Evolutionary conservation across 64 coral and sea anemone species (phyloP), one percentile per base, ranked within the genome.

Genomic region (Actinia equina): DNA sequence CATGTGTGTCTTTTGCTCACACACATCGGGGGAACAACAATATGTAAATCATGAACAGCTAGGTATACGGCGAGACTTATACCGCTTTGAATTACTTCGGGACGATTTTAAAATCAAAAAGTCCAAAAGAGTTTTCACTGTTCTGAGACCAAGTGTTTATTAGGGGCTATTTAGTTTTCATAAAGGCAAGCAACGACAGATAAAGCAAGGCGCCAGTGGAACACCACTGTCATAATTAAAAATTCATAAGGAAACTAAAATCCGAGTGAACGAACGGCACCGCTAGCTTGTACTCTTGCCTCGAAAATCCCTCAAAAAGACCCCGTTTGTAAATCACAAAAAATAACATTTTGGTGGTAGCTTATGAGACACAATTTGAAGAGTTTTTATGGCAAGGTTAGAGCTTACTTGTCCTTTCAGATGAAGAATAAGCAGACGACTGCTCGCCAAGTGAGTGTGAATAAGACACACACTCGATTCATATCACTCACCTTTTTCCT

Each of bases 391-490:
- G 69, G 23, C 69, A 74, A 74, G 27, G 25, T 30, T 74, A 30
- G 55, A 12, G 55, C 55, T 57, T 12, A 57, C 46, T 49, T 7
- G 63, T 22, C 19, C 8, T 69, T 69, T 69, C 8, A 30, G 69
- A 74, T 74, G 25, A 74, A 74, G 69, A 74, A 74, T 65, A 65
- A 65, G n/a, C 15, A 65, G 62, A 74, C 46, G 55, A 16, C 69
- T 27, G 69, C 9, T 74, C 69, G 69, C 23, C 63, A 10, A 74
- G 27, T 41, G 22, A 27, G 69, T n/a, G 25, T 30, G 26, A 65
- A 65, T 6, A 65, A 74, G 78, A 81, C 78, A 81, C 43, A 81
- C 78, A 81, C 14, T 81, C 41, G 78, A 44, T 81, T 81, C 3
- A 7, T 22, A 37, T 49, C 42, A 81, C 78, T 81, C 78, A 46